These are phyloP conservation scores for Platalea minor DNA, from an alignment of 2,797 vertebrate genomes.

Conservation along the genomic window DNA sequence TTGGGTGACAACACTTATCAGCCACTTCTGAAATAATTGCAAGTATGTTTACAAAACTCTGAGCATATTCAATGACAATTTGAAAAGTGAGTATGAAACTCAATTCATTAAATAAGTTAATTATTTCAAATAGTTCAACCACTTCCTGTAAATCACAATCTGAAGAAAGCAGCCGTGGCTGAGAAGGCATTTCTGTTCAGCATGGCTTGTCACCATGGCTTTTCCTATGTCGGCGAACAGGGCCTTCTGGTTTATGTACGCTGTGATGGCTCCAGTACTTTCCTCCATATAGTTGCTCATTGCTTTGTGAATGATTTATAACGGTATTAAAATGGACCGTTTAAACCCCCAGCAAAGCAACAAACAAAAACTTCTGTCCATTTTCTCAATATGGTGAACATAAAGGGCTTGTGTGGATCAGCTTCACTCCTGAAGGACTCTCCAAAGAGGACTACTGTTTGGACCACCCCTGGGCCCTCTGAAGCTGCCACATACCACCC, in stretches of 20 bases:
- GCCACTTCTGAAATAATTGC: constrained; percentile 51
- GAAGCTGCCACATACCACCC: not conserved
- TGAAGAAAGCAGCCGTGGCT: not conserved
- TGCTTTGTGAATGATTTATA: constrained; percentile 1
- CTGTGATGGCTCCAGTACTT: not conserved
- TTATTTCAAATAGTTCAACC: constrained; percentile 20
- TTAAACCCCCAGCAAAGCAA: constrained; percentile 21
- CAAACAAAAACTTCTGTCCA: not conserved
- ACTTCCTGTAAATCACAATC: constrained; percentile 18
- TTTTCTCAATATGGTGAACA: not conserved
- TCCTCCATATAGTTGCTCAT: not conserved
- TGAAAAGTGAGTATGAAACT: constrained; percentile 24
- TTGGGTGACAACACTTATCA: constrained; percentile 41
- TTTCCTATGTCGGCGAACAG: not conserved
- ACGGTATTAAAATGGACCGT: not conserved
- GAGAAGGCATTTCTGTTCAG: not conserved
- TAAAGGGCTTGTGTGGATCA: not conserved
- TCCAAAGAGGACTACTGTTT: not conserved
- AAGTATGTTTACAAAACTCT: constrained; percentile 46
- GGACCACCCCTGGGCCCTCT: not conserved
- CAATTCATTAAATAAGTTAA: constrained; percentile 34
- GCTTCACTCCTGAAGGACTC: not conserved
- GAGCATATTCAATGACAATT: constrained; percentile 32
- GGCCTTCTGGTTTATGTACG: not conserved
- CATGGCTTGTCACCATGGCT: not conserved